Conservation (phyloP, 2,797 vertebrate species). For the Scarus forsteni region DNA sequence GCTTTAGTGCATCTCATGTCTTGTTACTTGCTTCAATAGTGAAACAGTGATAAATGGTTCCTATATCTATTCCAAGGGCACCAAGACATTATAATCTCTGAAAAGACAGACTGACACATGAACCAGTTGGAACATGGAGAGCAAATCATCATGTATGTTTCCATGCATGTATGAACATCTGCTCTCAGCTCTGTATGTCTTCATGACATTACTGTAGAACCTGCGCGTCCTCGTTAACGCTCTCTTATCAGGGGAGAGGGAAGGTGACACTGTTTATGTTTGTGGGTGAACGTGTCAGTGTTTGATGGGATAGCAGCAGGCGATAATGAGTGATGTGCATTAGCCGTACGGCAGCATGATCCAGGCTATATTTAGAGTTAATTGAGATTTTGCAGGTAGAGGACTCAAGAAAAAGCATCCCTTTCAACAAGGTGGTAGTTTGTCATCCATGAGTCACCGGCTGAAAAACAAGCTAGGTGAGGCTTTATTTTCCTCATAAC, state of each 20-base stretch:
- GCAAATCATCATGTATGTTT: background rate
- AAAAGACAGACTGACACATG: background rate
- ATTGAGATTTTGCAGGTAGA: slow-evolving; percentile 51
- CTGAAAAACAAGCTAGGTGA: slow-evolving; percentile 39
- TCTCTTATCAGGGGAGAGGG: slow-evolving; percentile 7
- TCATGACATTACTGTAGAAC: background rate
- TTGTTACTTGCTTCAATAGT: no score
- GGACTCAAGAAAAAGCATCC: slow-evolving; percentile 36
- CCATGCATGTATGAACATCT: background rate
- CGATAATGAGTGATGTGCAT: slow-evolving; percentile 60
- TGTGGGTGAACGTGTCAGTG: slow-evolving; percentile 3
- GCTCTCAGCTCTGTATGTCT: background rate
- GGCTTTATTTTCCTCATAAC: slow-evolving; percentile 26
- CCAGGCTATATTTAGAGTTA: slow-evolving; percentile 58
- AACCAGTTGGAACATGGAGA: no score
- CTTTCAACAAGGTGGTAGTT: slow-evolving; percentile 55
- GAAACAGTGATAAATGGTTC: no score
- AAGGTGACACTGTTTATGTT: slow-evolving; percentile 26
- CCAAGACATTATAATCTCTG: background rate
- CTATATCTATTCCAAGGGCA: no score
- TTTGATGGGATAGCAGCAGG: slow-evolving; percentile 22
- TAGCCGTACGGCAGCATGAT: slow-evolving; percentile 40
- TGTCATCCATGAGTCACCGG: slow-evolving; percentile 33
- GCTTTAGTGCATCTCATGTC: no score
- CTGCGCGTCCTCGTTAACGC: background rate